Evolutionary conservation across 2,797 vertebrate genomes (phyloP).

Genomic region (Periparus ater): DNA sequence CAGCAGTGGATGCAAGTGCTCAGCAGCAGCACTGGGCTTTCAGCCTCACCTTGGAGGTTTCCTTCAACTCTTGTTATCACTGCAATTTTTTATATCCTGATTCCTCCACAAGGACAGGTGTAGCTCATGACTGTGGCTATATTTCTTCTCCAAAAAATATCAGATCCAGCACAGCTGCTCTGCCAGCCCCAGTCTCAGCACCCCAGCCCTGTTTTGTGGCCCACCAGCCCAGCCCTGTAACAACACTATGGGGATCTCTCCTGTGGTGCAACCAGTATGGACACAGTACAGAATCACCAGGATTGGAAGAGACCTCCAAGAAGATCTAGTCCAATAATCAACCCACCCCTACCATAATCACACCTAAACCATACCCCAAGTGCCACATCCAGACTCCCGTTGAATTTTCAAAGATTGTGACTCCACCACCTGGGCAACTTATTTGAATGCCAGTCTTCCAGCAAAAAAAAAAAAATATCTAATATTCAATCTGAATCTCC

Average conservation of each 20-base stretch:
- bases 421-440: neutral
- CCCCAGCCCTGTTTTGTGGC: fast-evolving
- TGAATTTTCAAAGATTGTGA: neutral
- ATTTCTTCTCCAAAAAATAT: neutral
- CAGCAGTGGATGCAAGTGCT: neutral
- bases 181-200: neutral
- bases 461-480: too few species aligned
- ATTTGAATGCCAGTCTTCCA: neutral
- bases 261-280: fast-evolving
- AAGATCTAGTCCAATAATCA: neutral
- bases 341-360: neutral
- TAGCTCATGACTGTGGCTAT: fast-evolving
- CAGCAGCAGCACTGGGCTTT: fast-evolving
- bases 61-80: fast-evolving
- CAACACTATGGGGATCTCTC: fast-evolving
- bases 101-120: neutral
- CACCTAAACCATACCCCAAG: neutral
- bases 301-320: neutral
- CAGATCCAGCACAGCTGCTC: neutral
- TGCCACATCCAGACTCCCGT: neutral
- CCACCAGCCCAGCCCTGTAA: neutral
- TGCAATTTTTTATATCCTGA: neutral
- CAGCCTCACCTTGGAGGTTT: neutral
- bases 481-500: neutral
- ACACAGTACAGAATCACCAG: neutral